Evolutionary conservation across 2,888 invertebrate genomes (phyloP).

Genomic region (Sialis lutaria): DNA sequence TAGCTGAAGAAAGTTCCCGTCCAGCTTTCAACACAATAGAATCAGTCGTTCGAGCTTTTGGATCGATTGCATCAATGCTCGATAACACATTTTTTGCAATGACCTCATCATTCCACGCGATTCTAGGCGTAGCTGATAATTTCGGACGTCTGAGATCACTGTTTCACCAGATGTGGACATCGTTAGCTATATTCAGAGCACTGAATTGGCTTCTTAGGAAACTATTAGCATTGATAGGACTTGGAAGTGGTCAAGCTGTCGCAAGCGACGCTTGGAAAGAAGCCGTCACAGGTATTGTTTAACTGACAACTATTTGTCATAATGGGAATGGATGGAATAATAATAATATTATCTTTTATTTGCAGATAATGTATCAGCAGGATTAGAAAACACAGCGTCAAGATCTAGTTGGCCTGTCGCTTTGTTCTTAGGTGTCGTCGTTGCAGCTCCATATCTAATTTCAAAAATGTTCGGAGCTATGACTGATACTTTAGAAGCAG

Average conservation of each 20-base stretch:
- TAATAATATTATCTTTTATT: slow-evolving; percentile 20
- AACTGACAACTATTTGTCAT: slow-evolving; percentile 22
- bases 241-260: slow-evolving; percentile 28
- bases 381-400: not conserved
- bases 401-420: slow-evolving; percentile 71
- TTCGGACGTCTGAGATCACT: slow-evolving; percentile 68
- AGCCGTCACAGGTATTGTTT: slow-evolving; percentile 23
- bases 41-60: slow-evolving; percentile 76
- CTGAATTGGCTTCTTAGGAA: slow-evolving; percentile 66
- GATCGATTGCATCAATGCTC: slow-evolving; percentile 89
- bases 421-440: slow-evolving; percentile 73
- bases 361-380: slow-evolving; percentile 13
- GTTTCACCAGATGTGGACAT: slow-evolving; percentile 74
- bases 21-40: slow-evolving; percentile 92
- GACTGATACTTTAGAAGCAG: not conserved
- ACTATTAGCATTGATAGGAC: slow-evolving; percentile 50
- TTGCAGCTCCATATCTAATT: slow-evolving; percentile 84
- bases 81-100: slow-evolving; percentile 93
- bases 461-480: slow-evolving; percentile 47
- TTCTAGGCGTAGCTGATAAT: slow-evolving; percentile 91
- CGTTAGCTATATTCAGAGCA: slow-evolving; percentile 65
- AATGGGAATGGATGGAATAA: slow-evolving; percentile 18
- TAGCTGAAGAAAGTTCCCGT: slow-evolving; percentile 81
- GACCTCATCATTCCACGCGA: slow-evolving; percentile 88
- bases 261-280: slow-evolving; percentile 25